Percentiles rank a stretch among this genome's conserved stretches.
phyloP scores from a whole-genome alignment of 2,797 vertebrate species.

The Phalanger gymnotis region DNA sequence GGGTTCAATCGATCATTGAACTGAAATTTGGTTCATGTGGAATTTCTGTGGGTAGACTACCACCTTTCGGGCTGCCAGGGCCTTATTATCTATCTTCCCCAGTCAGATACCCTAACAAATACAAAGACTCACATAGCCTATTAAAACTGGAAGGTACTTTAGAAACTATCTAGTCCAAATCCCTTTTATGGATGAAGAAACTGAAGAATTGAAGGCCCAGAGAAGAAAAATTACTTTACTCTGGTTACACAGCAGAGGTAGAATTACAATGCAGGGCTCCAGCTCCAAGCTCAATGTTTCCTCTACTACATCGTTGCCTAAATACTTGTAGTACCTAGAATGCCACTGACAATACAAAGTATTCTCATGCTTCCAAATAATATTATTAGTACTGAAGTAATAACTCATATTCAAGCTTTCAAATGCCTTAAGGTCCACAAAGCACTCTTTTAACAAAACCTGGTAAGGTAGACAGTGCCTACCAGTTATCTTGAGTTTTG shows the following conservation, averaged over 20 bases:
- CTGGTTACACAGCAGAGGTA: neutral
- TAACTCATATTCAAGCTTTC: neutral
- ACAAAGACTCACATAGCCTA: neutral
- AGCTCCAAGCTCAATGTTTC: neutral
- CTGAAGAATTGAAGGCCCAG: neutral
- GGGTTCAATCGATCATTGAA: neutral
- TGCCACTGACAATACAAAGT: neutral
- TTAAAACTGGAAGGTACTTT: neutral
- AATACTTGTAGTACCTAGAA: neutral
- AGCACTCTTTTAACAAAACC: neutral
- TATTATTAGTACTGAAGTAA: neutral
- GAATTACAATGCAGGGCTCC: neutral
- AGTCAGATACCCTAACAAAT: neutral
- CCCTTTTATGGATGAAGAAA: neutral
- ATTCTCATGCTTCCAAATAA: neutral
- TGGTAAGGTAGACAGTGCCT: neutral
- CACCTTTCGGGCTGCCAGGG: neutral
- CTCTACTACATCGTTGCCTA: neutral
- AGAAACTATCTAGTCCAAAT: neutral
- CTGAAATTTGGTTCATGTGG: neutral
- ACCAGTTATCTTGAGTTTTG: neutral
- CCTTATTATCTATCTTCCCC: neutral
- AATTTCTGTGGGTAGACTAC: neutral
- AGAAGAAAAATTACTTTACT: neutral
- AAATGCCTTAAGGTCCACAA: neutral